Base-by-base conservation (phyloP, 2,797 vertebrate genomes). In the Cetoscarus ocellatus region DNA sequence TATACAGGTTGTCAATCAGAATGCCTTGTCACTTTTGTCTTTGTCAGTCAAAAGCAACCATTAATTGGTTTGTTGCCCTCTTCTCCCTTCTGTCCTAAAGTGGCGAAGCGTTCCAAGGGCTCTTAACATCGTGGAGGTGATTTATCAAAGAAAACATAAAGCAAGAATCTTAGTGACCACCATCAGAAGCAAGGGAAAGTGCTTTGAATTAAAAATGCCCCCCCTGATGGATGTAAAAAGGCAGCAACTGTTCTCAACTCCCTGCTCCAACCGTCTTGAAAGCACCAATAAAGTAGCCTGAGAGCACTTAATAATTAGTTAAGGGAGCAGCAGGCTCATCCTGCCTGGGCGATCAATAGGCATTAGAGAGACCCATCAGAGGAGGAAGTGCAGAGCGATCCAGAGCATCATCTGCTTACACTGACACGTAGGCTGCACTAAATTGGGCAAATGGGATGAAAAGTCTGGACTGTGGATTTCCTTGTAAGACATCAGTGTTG, bases 231-330 rank as follows among this genome's bases (percentile, higher is more conserved):
- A 84, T 39, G 61, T 73, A 75, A 87, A 88, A 75, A 75, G 56
- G 70, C 67, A 67, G 77, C 45, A 18, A 72, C 51, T 56, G 68
- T 73, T 89, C 83, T 89, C 74, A 48, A 70, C 70, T 79, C 48
- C 60, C 83, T 89, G 64, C 80, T 81, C 63, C 38, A 83, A 89
- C 85, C 80, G 68, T 82, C 90, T 91, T 92, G 89, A 93, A 92
- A 94, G 91, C 91, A 83, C 63, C 85, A 87, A 88, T 93, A 93
- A 94, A 93, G 85, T 67, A 86, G 87, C 85, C 83, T 85, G 80
- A 87, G 90, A 93, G 92, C 92, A 90, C 91, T 87, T 94, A 89
- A 94, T 93, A 94, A 94, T 94, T 91, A 92, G 91, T 91, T 91
- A 87, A 88, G 80, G 85, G 91, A 77, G 76, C 62, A 57, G 84